Base-by-base conservation (phyloP, 2,888 invertebrate species). In the Agrenia bidenticulata region DNA sequence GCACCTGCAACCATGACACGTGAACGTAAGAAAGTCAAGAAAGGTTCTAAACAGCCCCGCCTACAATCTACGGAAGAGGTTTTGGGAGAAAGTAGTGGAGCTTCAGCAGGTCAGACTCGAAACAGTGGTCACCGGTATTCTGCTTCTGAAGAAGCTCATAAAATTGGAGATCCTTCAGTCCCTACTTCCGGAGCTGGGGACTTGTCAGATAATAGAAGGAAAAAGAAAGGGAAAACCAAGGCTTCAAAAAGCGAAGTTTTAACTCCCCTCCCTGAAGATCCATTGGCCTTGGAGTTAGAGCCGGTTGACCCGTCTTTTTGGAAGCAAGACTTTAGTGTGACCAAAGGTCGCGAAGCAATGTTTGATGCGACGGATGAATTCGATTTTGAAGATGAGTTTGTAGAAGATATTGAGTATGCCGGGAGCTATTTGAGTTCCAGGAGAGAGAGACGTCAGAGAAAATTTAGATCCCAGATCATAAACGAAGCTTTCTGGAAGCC, bases 251-350 rank as follows among this genome's bases (percentile, higher is more conserved):
- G 4, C 45, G 21, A 19, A 7, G 45, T 9, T 7, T 11, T 11
- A 11, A 11, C 11, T 32, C 32, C 32, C 11, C 32, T 32, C 32
- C 32, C 32, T 4, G 32, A 32, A 39, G 57, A 57, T 21, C 59
- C 59, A 2, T 17, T 59, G 15, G 13, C 24, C 26, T 26, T 26
- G 19, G 27, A 49, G 49, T 19, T 59, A 45, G 24, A 24, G 11
- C 59, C 59, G 2, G 49, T 59, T 5, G 19, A 21, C 2, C n/a
- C 45, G 5, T 49, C 59, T 23, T 59, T 59, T 26, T 59, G 59
- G 59, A 49, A 49, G 26, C 21, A 59, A 9, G 59, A 59, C 26
- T 59, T 59, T 21, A 59, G 59, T 19, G 24, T 59, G 5, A 49
- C 58, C 7, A 13, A 32, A 13, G 59, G 11, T 7, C 24, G 24